Percentiles rank a stretch among this genome's conserved stretches.
These are phyloP conservation scores for Heliocidaris tuberculata DNA, from an alignment of 35 echinoderm and acorn worm species.

Conservation along the genomic window DNA sequence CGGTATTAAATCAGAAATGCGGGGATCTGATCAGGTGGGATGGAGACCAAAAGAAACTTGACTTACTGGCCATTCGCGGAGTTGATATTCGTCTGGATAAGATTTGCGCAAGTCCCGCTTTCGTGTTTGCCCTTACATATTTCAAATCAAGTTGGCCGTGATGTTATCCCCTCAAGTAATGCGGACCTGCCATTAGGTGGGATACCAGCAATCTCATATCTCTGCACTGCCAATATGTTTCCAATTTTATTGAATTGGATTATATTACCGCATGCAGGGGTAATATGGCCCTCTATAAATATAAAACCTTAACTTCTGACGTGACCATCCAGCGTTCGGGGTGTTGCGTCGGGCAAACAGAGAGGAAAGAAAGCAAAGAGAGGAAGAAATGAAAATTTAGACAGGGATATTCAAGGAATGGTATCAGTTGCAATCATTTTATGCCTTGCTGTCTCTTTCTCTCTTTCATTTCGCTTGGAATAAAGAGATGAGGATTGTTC, in stretches of 20 bases:
- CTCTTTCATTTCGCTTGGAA: not conserved
- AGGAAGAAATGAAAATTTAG: conserved; percentile 16
- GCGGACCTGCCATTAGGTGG: conserved; percentile 10
- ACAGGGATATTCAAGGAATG: conserved; percentile 7
- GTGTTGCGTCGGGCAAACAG: conserved; percentile 28
- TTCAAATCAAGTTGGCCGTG: conserved; percentile 29
- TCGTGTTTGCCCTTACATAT: conserved; percentile 30
- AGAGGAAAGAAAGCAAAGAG: conserved; percentile 12
- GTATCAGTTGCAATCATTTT: conserved; percentile 42
- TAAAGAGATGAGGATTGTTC: not conserved
- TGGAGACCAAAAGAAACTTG: conserved; percentile 15
- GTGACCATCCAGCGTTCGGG: conserved; percentile 20
- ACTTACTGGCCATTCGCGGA: not conserved
- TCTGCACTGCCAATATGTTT: conserved; percentile 46
- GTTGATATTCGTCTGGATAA: conserved; percentile 24
- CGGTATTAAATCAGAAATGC: conserved; percentile 15
- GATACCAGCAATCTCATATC: conserved; percentile 28
- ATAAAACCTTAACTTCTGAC: conserved; percentile 36
- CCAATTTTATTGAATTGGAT: conserved; percentile 54
- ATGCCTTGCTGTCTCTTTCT: not conserved
- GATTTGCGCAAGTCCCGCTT: not conserved
- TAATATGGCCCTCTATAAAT: conserved; percentile 49
- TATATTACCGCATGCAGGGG: conserved; percentile 52
- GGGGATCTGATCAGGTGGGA: not conserved
- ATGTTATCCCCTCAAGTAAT: conserved; percentile 15